Conservation (phyloP, 2,888 invertebrate genomes). For the Eristalis arbustorum region DNA sequence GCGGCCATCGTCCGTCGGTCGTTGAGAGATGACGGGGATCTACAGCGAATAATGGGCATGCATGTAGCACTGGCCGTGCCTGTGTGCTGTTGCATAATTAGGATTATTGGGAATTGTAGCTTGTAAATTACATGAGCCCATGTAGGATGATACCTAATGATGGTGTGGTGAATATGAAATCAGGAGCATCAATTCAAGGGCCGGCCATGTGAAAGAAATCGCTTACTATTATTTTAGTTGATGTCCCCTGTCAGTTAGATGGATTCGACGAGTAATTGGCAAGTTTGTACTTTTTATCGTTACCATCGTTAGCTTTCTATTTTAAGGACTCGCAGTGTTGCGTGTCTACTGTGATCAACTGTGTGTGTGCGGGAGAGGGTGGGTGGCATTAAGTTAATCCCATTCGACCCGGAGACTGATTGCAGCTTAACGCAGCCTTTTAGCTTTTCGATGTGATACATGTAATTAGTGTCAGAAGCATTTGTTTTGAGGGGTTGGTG, state of each 20-base stretch:
- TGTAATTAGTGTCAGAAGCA: not conserved
- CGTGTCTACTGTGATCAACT: not conserved
- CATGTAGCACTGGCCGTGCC: not conserved
- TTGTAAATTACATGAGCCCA: conserved; percentile 49
- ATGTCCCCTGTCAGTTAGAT: conserved; percentile 26
- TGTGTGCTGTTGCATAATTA: conserved; percentile 50
- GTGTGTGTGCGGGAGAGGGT: too few species aligned
- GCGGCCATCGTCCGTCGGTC: not conserved
- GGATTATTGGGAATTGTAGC: conserved; percentile 54
- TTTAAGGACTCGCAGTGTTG: not conserved
- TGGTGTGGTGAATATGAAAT: conserved; percentile 52
- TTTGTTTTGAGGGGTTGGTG: too few species aligned
- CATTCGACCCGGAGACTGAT: not conserved
- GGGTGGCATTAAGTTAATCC: not conserved
- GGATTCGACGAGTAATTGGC: conserved; percentile 24
- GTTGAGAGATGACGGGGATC: not conserved
- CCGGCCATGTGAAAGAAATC: conserved; percentile 42
- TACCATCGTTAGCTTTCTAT: not conserved
- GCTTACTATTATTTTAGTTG: conserved; percentile 30
- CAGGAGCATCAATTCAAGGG: conserved; percentile 45
- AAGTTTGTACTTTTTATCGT: not conserved
- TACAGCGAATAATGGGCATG: not conserved
- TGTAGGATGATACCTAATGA: conserved; percentile 42
- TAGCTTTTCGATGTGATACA: not conserved
- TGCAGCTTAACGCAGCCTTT: not conserved